These are phyloP conservation scores for Nymphicus hollandicus DNA, from an alignment of 2,113 vertebrate genomes.

Conservation along the genomic window DNA sequence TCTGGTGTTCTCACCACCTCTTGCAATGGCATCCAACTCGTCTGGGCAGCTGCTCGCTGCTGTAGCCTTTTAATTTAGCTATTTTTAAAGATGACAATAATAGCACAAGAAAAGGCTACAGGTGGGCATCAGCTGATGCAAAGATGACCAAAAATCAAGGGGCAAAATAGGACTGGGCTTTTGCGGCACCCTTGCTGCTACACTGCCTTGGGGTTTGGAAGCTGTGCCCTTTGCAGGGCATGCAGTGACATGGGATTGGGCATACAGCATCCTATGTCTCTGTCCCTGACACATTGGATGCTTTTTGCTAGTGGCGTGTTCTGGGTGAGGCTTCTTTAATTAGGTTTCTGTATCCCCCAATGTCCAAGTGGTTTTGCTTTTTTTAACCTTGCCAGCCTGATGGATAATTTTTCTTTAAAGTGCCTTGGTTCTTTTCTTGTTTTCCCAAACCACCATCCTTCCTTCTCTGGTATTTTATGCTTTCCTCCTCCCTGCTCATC, in stretches of 20 bases:
- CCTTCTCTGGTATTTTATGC: neutral
- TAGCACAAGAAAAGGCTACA: neutral
- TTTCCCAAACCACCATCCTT: neutral
- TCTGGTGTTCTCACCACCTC: neutral
- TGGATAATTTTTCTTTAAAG: neutral
- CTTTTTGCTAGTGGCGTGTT: neutral
- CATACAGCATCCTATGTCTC: rapidly evolving
- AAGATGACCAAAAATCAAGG: neutral
- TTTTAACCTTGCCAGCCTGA: neutral
- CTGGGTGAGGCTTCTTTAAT: neutral
- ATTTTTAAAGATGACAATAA: neutral
- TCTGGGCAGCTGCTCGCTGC: neutral
- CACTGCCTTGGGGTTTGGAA: neutral
- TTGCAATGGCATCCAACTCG: neutral
- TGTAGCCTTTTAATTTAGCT: neutral
- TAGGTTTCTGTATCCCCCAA: neutral
- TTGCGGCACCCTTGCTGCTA: neutral
- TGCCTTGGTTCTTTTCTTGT: neutral
- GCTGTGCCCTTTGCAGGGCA: neutral
- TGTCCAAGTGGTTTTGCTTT: neutral
- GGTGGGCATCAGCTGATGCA: neutral
- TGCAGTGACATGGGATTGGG: neutral
- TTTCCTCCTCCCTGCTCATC: neutral
- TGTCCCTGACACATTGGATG: neutral
- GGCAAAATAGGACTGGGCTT: neutral